Conservation (phyloP, 2,888 invertebrate species). For the Balanococcus diminutus region DNA sequence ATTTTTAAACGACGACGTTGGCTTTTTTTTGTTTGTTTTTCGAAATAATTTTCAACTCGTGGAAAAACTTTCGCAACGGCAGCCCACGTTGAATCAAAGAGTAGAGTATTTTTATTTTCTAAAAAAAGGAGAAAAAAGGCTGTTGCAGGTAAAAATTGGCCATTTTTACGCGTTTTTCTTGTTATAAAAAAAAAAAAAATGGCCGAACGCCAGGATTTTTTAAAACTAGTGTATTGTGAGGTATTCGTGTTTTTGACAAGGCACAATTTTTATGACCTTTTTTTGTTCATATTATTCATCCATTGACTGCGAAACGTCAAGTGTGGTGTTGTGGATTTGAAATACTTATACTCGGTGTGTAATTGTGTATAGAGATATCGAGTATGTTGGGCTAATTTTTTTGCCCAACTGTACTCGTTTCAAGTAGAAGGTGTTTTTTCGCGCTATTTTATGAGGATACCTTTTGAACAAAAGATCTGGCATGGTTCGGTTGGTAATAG, state of each 20-base stretch:
- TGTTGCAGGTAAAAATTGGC: slow-evolving; percentile 32
- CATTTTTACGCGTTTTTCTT: slow-evolving; percentile 27
- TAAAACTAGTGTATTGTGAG: neutral
- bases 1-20: neutral
- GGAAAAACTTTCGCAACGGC: neutral
- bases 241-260: slow-evolving; percentile 33
- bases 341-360: neutral
- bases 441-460: neutral
- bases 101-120: neutral
- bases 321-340: neutral
- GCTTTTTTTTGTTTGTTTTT: neutral
- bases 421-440: neutral
- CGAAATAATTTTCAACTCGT: neutral
- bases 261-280: slow-evolving; percentile 33
- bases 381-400: neutral
- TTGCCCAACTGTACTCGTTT: neutral
- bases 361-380: neutral
- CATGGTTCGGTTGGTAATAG: neutral
- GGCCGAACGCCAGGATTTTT: neutral
- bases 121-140: neutral
- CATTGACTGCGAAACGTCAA: neutral
- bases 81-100: neutral
- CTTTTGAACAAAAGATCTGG: neutral
- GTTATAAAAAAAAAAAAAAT: neutral
- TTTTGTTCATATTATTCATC: slow-evolving; percentile 10